Base-by-base conservation (phyloP, 2,113 vertebrate genomes). In the Caloenas nicobarica region DNA sequence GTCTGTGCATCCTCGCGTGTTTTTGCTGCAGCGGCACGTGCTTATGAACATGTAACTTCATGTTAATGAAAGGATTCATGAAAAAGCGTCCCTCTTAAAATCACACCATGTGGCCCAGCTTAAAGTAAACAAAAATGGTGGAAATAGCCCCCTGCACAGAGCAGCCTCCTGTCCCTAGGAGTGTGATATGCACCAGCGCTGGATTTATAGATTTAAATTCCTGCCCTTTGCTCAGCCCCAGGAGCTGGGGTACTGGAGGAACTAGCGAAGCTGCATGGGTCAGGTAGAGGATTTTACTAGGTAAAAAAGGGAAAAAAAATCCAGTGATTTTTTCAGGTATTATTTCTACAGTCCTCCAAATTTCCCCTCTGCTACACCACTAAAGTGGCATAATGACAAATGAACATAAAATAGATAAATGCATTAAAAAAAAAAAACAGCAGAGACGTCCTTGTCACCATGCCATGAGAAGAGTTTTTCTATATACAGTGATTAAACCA, bases 141-240 rank as follows among this genome's bases (percentile, higher is more conserved):
- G 29, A 40, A 86, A 34, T 2, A 25, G 15, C 26, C 36, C 40
- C 4, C 0, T 25, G 56, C 0, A 5, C 44, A 42, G 74, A 18
- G 46, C 56, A 17, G n/a, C 16, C 16, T 6, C 21, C 54, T 1
- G 1, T 23, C 66, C 51, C 18, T n/a, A 5, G 15, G 28, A 40
- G 61, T 4, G 3, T 13, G 18, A 24, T 0, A 0, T 17, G 53
- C 11, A 40, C 14, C 57, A 31, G 16, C 0, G 0, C 62, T 58
- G 89, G 31, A 7, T 57, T 81, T 34, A 24, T 13, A 0, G 12
- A 18, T 40, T 31, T 29, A 50, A 81, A 86, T 72, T 62, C 42
- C 56, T 42, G 25, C 8, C 2, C 36, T 73, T 64, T n/a, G 25
- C 18, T 81, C 33, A 38, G 34, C 29, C 28, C 5, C 64, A n/a